phyloP scores from a whole-genome alignment of 2,888 invertebrate species.

The Platycnemis pennipes region DNA sequence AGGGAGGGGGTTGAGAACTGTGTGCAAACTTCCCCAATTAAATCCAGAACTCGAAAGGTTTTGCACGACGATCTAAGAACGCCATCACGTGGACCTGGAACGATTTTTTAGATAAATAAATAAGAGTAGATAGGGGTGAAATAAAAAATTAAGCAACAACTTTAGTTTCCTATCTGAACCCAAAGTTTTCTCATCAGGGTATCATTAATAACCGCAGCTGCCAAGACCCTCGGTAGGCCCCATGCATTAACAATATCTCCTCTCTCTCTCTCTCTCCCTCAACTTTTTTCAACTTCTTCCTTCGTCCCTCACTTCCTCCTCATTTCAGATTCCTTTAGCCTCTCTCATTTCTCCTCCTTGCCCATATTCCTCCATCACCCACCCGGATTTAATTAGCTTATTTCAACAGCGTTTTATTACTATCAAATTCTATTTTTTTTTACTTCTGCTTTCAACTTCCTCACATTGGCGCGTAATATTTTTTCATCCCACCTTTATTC shows the following conservation, averaged over 20 bases:
- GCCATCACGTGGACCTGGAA: conserved; percentile 30
- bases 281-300: conserved; percentile 12
- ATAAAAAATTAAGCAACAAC: conserved; percentile 49
- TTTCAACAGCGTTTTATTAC: background rate
- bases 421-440: background rate
- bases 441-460: background rate
- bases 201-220: conserved; percentile 63
- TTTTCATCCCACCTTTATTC: background rate
- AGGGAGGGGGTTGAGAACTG: background rate
- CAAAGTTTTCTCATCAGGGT: conserved; percentile 66
- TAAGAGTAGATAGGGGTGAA: conserved; percentile 34
- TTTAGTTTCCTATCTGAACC: conserved; percentile 64
- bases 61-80: conserved; percentile 12
- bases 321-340: background rate
- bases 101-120: conserved; percentile 56
- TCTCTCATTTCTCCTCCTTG: background rate
- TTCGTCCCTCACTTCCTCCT: background rate
- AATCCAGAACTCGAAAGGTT: background rate
- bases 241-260: conserved; percentile 62
- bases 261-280: conserved; percentile 26
- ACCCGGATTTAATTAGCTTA: background rate
- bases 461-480: background rate
- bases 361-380: background rate
- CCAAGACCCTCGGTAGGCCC: conserved; percentile 50
- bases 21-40: conserved; percentile 45